These are phyloP conservation scores for Galeruca laticollis DNA, from an alignment of 2,888 invertebrate genomes.

Conservation along the genomic window DNA sequence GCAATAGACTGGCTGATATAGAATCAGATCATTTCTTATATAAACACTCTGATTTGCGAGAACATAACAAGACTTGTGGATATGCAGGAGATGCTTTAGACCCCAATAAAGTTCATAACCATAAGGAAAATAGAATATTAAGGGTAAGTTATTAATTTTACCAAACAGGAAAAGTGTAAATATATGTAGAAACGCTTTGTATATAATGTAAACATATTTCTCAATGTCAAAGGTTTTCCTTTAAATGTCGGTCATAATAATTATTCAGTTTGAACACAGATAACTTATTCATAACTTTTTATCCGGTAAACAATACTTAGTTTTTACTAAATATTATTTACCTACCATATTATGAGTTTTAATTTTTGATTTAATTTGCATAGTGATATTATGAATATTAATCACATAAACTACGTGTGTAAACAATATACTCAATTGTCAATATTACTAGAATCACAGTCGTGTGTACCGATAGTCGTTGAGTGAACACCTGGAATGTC, in stretches of 20 bases:
- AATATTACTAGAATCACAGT: no score
- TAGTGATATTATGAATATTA: no score
- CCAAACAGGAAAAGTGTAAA: no score
- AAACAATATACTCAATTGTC: no score
- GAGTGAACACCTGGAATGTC: no score
- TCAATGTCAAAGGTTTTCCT: no score
- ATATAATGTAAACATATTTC: no score
- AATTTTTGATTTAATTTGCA: no score
- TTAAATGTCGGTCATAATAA: no score
- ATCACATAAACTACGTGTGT: no score
- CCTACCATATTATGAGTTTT: no score
- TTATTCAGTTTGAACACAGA: background rate
- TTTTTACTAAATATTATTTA: background rate
- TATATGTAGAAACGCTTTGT: background rate
- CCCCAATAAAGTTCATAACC: constrained; percentile 61
- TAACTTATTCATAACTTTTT: background rate
- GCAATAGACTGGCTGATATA: constrained; percentile 48
- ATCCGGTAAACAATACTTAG: background rate
- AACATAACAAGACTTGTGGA: constrained; percentile 73
- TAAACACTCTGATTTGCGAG: constrained; percentile 72
- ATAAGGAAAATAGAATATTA: constrained; percentile 70
- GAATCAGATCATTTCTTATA: constrained; percentile 73
- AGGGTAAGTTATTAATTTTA: constrained; percentile 70
- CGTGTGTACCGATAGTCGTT: no score
- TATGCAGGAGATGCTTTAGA: constrained; percentile 62